Evolutionary conservation across 2,888 invertebrate species (phyloP).

Genomic region (Andrena flavipes): DNA sequence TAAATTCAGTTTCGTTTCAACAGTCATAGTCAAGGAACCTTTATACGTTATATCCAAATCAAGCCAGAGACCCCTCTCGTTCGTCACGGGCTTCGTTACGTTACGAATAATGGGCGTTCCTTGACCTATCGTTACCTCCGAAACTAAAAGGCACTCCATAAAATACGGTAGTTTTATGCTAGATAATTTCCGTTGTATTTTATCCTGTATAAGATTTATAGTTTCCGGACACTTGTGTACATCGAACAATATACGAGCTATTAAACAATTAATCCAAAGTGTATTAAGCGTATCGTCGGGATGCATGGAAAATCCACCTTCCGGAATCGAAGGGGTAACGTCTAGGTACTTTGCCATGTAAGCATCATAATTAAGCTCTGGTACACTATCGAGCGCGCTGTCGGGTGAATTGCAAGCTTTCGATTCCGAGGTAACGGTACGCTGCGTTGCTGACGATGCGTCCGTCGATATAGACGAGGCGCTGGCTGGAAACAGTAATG

Average conservation of each 20-base stretch:
- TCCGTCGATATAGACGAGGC: background rate
- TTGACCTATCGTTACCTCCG: conserved; percentile 90
- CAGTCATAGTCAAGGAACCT: conserved; percentile 91
- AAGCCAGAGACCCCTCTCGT: conserved; percentile 95
- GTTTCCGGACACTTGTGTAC: conserved; percentile 91
- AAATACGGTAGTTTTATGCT: conserved; percentile 95
- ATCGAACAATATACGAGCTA: conserved; percentile 93
- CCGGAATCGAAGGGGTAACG: conserved; percentile 40
- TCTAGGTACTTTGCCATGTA: conserved; percentile 81
- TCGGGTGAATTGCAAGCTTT: conserved; percentile 73
- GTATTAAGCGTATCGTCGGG: conserved; percentile 86
- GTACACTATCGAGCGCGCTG: conserved; percentile 71
- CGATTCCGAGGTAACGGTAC: conserved; percentile 68
- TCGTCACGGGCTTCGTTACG: conserved; percentile 88
- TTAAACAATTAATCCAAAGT: conserved; percentile 91
- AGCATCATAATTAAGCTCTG: conserved; percentile 78
- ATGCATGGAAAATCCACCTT: conserved; percentile 5
- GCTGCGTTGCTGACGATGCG: conserved; percentile 42
- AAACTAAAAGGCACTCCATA: conserved; percentile 93
- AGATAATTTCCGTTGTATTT: conserved; percentile 94
- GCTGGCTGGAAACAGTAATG: conserved; percentile 58
- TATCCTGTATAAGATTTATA: conserved; percentile 89
- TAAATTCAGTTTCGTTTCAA: conserved; percentile 95
- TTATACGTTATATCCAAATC: conserved; percentile 93
- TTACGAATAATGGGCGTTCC: conserved; percentile 89